These are phyloP conservation scores for Sciurus carolinensis DNA, from an alignment of 2,797 vertebrate genomes.

Conservation along the genomic window DNA sequence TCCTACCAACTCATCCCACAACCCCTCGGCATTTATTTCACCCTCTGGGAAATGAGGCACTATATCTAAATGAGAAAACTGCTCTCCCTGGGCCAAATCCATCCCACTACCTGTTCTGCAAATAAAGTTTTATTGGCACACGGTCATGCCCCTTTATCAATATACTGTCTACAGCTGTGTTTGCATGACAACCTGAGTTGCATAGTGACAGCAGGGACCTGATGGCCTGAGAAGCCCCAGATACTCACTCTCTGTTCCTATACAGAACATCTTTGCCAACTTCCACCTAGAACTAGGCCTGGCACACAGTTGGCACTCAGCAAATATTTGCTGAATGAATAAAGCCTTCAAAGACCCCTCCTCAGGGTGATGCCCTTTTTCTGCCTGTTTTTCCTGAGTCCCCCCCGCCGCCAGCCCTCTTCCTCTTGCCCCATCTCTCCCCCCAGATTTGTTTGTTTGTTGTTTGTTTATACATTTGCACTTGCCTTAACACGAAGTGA, in stretches of 20 bases:
- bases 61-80: neutral
- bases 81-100: neutral
- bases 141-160: neutral
- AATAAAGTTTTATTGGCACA: neutral
- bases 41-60: neutral
- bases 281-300: neutral
- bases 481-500: constrained; percentile 70
- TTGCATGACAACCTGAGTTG: neutral
- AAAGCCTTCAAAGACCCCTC: neutral
- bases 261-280: neutral
- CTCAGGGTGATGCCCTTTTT: neutral
- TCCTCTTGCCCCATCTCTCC: no score
- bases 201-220: neutral
- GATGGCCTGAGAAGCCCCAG: neutral
- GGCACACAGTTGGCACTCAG: neutral
- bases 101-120: neutral
- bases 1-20: neutral
- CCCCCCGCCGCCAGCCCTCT: neutral
- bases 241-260: neutral
- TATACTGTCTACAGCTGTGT: neutral
- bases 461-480: constrained; percentile 77
- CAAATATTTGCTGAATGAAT: neutral
- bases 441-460: neutral
- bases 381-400: neutral
- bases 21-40: neutral